Base-by-base conservation (phyloP, 2,797 vertebrate species). In the Dipus sagitta region DNA sequence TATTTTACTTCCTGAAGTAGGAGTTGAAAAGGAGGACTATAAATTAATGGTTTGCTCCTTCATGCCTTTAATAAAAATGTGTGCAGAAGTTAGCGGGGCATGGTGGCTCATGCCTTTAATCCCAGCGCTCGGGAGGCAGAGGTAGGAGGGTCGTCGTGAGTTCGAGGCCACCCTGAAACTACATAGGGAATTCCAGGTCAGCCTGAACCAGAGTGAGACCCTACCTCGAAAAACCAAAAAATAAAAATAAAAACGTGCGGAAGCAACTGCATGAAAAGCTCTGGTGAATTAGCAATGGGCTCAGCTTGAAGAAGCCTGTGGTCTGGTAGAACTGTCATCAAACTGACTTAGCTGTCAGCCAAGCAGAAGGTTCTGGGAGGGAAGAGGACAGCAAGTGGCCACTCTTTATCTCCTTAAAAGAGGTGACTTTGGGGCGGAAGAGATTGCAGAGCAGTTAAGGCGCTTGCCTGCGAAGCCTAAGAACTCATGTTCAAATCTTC, bases 1-100 rank as follows among this genome's bases (percentile, higher is more conserved):
- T 6, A 21, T 86, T 96, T 96, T 82, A 54, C 38, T 71, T 76
- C 2, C 3, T 58, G 54, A 58, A 86, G 4, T 17, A 7, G 26
- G 62, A 93, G n/a, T 78, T 78, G 72, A 91, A 80, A 92, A 77
- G 6, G 10, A 3, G 24, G 18, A 72, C 15, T 92, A 15, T 38
- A 75, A 80, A 78, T 34, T 67, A 88, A 67, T 6, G 2, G 23
- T 79, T 54, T 94, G 24, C 18, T 84, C 13, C 65, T 71, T 83
- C 76, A 76, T 26, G 38, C 15, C 54, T 86, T 91, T 81, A 86
- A 87, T 75, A 78, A 84, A 86, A 92, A 84, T 28, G 8, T 28
- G 8, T 52, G 64, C 62, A 70, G 30, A 38, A 38, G 38, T 38
- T 38, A 38, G 38, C 38, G 3, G 38, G 38, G 38, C 38, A 6